A percentile compares a stretch with the other conserved stretches of the same genome.
Conservation (phyloP, 2,113 vertebrate genomes). For the Isichthys henryi region DNA sequence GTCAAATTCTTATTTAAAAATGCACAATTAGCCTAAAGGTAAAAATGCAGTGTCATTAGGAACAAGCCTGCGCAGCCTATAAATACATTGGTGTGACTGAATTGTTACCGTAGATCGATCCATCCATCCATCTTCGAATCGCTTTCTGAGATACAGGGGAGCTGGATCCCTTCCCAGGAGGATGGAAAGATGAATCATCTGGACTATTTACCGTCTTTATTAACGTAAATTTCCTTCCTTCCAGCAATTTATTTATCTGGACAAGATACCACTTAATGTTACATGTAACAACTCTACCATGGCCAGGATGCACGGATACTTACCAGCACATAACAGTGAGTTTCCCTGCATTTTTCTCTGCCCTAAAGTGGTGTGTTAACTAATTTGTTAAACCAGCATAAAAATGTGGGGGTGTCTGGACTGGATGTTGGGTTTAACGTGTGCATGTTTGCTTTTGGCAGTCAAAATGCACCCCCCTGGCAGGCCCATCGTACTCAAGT, state of each 20-base stretch:
- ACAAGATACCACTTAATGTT: not conserved
- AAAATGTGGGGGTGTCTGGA: not conserved
- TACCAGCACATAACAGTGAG: not conserved
- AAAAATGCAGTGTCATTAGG: not conserved
- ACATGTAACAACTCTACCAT: not conserved
- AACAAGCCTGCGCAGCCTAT: not conserved
- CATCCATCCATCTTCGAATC: not conserved
- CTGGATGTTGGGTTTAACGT: not conserved
- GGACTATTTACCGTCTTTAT: not conserved
- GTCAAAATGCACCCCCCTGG: slow-evolving; percentile 14
- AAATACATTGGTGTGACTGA: not conserved
- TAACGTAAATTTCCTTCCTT: not conserved
- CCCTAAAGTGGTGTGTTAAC: not conserved
- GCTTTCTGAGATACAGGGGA: not conserved
- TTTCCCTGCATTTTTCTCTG: not conserved
- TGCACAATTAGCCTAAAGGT: not conserved
- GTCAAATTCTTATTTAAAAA: not conserved
- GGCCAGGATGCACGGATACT: not conserved
- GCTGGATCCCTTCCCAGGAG: not conserved
- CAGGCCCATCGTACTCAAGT: not conserved
- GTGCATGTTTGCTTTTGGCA: not conserved
- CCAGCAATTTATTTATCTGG: not conserved
- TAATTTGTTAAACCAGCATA: not conserved
- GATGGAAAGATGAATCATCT: not conserved
- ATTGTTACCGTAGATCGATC: not conserved